These are phyloP conservation scores for Mesembrinibis cayennensis DNA, from an alignment of 2,113 vertebrate species.

Conservation along the genomic window DNA sequence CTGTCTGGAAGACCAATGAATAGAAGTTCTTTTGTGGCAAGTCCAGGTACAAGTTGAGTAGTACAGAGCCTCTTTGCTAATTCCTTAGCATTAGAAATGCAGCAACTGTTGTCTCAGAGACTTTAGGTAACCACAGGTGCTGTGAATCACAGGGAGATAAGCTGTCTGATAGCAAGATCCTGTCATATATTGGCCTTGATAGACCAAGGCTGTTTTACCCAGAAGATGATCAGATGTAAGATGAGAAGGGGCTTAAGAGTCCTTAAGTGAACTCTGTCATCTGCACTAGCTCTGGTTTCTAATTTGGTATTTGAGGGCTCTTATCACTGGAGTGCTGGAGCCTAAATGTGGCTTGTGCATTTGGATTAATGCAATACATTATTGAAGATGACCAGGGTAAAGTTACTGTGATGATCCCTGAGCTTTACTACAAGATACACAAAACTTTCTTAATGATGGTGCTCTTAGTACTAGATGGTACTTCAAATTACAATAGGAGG, in stretches of 20 bases:
- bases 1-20: neutral
- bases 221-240: neutral
- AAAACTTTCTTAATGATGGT: neutral
- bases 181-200: neutral
- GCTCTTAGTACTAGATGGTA: neutral
- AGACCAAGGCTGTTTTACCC: neutral
- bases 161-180: neutral
- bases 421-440: neutral
- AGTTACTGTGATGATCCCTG: neutral
- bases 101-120: neutral
- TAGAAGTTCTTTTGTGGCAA: neutral
- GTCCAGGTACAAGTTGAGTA: neutral
- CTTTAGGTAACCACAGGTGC: neutral
- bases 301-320: neutral
- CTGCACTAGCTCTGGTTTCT: conserved; percentile 12
- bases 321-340: neutral
- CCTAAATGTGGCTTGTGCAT: neutral
- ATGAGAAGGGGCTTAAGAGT: neutral
- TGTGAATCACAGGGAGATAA: neutral
- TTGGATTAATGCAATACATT: neutral
- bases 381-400: neutral
- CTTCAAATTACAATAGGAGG: neutral
- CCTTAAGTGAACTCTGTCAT: conserved; percentile 12
- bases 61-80: neutral
- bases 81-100: neutral